Percentiles rank a stretch among this genome's conserved stretches.
These are phyloP conservation scores for Enteromius argenteus DNA, from an alignment of 2,797 vertebrate genomes.

Conservation along the genomic window DNA sequence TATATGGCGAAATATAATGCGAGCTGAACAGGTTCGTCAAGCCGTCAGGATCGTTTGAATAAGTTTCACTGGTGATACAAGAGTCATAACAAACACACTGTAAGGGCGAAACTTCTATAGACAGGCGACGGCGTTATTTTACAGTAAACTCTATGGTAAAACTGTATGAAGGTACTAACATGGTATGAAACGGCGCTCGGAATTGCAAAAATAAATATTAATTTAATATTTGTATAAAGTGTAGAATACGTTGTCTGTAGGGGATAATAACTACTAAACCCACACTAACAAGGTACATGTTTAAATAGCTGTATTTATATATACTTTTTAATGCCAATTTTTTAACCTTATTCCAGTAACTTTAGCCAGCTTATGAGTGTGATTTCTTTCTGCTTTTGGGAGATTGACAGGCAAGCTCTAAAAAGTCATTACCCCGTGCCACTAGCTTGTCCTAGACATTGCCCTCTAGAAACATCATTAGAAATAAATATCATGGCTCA, in stretches of 20 bases:
- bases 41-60: background rate
- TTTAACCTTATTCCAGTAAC: background rate
- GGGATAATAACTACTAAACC: background rate
- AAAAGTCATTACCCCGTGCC: constrained; percentile 22
- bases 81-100: background rate
- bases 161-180: background rate
- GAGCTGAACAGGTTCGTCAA: constrained; percentile 3
- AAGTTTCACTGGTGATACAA: constrained; percentile 8
- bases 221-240: background rate
- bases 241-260: background rate
- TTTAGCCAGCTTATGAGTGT: background rate
- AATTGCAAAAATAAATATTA: background rate
- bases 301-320: background rate
- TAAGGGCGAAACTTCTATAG: background rate
- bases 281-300: background rate
- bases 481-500: constrained; percentile 23
- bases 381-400: background rate
- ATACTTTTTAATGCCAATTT: background rate
- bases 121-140: background rate
- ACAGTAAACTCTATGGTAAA: background rate
- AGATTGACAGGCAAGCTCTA: constrained; percentile 15
- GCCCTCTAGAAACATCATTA: constrained; percentile 34
- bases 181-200: too few species aligned
- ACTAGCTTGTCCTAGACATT: constrained; percentile 25
- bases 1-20: background rate